Conservation (phyloP, 1,140 invertebrate species). For the Pararge aegeria region DNA sequence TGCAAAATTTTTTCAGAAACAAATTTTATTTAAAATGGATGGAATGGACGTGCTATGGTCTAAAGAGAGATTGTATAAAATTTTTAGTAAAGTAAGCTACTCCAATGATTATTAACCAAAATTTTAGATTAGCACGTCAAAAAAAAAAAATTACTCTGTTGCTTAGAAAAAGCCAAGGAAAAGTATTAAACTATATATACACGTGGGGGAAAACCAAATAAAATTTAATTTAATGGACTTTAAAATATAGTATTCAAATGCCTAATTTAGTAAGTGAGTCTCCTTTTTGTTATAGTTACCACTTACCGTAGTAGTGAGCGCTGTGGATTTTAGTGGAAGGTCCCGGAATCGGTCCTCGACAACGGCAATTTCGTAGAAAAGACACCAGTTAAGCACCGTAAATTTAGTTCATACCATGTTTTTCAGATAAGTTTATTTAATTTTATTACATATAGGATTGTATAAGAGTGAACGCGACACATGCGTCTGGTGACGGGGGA, state of each 20-base stretch:
- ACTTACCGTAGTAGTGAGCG: too few relatives aligned
- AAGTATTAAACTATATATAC: background rate
- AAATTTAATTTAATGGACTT: background rate
- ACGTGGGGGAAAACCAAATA: background rate
- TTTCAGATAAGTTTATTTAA: too few relatives aligned
- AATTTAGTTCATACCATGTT: too few relatives aligned
- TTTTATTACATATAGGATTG: too few relatives aligned
- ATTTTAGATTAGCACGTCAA: background rate
- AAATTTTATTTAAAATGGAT: slow-evolving; percentile 4
- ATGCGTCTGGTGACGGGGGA: slow-evolving; percentile 46
- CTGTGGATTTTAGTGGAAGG: too few relatives aligned
- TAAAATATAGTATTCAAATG: background rate
- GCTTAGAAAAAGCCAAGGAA: too few relatives aligned
- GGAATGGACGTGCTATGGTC: slow-evolving; percentile 45
- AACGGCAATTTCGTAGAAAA: too few relatives aligned
- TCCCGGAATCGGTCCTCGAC: too few relatives aligned
- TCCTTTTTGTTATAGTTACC: too few relatives aligned
- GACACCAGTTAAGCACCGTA: too few relatives aligned
- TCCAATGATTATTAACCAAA: background rate
- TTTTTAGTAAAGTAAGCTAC: slow-evolving; percentile 45
- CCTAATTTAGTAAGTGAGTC: background rate
- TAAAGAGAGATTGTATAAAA: slow-evolving; percentile 46
- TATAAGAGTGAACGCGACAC: slow-evolving; percentile 27
- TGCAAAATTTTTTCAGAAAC: slow-evolving; percentile 11
- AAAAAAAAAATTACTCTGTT: too few relatives aligned